Evolutionary conservation across 2,888 invertebrate genomes (phyloP).

Genomic region (Helobdella robusta): DNA sequence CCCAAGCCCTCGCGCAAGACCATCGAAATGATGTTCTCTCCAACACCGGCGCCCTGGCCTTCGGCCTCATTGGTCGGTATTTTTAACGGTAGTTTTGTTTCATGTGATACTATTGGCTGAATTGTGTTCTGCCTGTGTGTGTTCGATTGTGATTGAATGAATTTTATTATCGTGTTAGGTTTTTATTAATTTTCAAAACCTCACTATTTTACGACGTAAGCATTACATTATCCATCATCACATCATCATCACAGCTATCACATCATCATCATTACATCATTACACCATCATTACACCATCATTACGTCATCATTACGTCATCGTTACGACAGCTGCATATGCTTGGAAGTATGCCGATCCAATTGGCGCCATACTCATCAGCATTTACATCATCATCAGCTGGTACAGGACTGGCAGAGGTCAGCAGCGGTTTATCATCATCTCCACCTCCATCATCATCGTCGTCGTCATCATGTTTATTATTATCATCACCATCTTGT

Average conservation of each 20-base stretch:
- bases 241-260: too few relatives aligned
- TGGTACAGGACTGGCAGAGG: constrained; percentile 51
- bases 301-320: too few relatives aligned
- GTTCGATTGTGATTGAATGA: not conserved
- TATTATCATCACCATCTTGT: not conserved
- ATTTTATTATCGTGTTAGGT: not conserved
- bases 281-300: too few relatives aligned
- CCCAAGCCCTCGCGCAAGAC: constrained; percentile 50
- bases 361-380: constrained; percentile 51
- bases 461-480: too few relatives aligned
- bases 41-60: constrained; percentile 50
- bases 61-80: constrained; percentile 47
- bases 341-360: constrained; percentile 52
- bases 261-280: too few relatives aligned
- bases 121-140: not conserved
- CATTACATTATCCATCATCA: too few relatives aligned
- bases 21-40: constrained; percentile 53
- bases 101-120: not conserved
- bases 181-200: too few relatives aligned
- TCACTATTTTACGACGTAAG: too few relatives aligned
- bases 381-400: constrained; percentile 50
- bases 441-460: too few relatives aligned
- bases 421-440: constrained; percentile 34
- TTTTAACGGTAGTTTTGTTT: not conserved
- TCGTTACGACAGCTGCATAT: too few relatives aligned